Percentiles rank a stretch among this genome's conserved stretches.
These are phyloP conservation scores for Ovis aries DNA, from an alignment of 2,113 vertebrate genomes.

Conservation along the genomic window DNA sequence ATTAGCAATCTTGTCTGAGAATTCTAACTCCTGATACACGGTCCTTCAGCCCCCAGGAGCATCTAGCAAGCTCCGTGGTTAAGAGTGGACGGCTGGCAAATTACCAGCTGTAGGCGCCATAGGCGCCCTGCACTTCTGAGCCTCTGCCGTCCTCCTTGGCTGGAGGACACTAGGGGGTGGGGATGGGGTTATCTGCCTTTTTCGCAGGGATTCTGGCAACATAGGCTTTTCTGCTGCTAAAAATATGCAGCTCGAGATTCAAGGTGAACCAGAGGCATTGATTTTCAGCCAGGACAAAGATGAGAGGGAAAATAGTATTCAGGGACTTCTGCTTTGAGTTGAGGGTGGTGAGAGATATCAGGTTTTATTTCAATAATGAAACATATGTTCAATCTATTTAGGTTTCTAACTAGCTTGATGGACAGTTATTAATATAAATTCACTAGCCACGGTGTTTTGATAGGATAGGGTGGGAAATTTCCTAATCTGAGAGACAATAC, in stretches of 20 bases:
- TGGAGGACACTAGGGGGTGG: background rate
- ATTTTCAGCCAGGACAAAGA: constrained; percentile 70
- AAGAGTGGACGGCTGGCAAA: background rate
- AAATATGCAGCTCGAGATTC: constrained; percentile 55
- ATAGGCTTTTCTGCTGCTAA: constrained; percentile 43
- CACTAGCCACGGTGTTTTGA: background rate
- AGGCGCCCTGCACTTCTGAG: background rate
- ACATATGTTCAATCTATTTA: background rate
- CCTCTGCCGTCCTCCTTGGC: background rate
- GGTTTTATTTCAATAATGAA: constrained; percentile 10
- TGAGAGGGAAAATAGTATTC: constrained; percentile 47
- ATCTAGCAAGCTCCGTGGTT: background rate
- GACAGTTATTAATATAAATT: background rate
- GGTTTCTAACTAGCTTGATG: background rate
- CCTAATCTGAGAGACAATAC: background rate
- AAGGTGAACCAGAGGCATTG: constrained; percentile 51
- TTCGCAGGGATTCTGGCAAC: background rate
- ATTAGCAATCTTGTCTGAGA: background rate
- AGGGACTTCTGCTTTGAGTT: background rate
- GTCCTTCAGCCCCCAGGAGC: background rate
- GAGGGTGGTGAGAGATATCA: background rate
- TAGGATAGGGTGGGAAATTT: background rate
- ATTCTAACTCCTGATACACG: background rate
- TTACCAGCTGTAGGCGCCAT: background rate
- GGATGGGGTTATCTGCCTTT: constrained; percentile 19